phyloP scores from a whole-genome alignment of 2,888 invertebrate species.

The Piscicola geometra region DNA sequence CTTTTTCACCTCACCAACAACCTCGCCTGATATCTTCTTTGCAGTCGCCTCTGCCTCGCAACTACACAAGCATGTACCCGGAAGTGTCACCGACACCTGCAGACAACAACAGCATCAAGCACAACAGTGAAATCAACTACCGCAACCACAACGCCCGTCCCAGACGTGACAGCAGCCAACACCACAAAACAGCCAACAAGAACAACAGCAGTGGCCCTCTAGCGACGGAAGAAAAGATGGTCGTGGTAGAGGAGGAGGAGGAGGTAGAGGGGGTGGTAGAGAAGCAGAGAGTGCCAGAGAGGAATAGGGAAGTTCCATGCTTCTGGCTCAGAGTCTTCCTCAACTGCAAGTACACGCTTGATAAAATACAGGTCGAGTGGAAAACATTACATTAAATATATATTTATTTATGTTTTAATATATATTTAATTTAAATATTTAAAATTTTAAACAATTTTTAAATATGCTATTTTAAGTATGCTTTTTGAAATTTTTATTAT shows the following conservation, averaged over 20 bases:
- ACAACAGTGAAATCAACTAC: background rate
- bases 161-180: background rate
- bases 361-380: background rate
- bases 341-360: background rate
- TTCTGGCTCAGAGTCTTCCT: slow-evolving; percentile 1
- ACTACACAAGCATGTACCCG: background rate
- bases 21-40: no score
- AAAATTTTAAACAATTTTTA: no score
- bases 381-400: no score
- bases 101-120: slow-evolving; percentile 7
- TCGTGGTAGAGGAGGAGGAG: background rate
- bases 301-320: background rate
- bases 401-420: no score
- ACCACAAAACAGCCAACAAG: background rate
- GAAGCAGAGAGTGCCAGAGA: background rate
- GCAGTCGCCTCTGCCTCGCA: background rate
- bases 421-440: no score
- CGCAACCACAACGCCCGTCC: background rate
- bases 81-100: background rate
- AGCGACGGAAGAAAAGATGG: background rate
- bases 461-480: no score
- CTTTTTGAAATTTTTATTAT: no score
- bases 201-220: slow-evolving; percentile 5
- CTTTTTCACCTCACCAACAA: no score
- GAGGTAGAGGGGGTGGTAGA: background rate